Conservation (phyloP, 2,888 invertebrate genomes). For the Ceriagrion tenellum region DNA sequence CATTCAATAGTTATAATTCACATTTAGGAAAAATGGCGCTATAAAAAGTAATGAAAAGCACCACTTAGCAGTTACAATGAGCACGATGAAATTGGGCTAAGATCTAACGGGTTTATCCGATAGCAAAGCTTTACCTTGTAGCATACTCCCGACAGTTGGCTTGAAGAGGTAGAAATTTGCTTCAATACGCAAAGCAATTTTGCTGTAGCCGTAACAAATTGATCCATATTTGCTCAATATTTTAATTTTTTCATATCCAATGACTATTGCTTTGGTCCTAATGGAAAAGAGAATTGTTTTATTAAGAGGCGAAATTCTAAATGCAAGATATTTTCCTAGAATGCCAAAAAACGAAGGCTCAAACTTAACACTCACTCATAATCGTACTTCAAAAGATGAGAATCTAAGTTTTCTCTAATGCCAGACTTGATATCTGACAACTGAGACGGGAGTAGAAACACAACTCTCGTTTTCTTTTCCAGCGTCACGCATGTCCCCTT, state of each 20-base stretch:
- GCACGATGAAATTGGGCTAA: too few species aligned
- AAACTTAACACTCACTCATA: conserved; percentile 11
- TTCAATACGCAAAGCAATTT: conserved; percentile 7
- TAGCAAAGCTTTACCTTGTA: conserved; percentile 4
- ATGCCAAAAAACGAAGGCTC: not conserved
- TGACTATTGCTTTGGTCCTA: conserved; percentile 47
- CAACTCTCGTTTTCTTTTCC: conserved; percentile 22
- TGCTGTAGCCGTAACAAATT: conserved; percentile 41
- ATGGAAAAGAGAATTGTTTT: not conserved
- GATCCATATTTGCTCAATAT: conserved; percentile 43
- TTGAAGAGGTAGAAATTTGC: conserved; percentile 47
- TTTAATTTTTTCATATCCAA: conserved; percentile 44
- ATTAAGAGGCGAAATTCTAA: not conserved
- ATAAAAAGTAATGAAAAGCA: too few species aligned
- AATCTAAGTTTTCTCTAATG: conserved; percentile 32
- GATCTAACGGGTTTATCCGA: not conserved
- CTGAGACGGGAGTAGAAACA: conserved; percentile 24
- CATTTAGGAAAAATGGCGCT: too few species aligned
- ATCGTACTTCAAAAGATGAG: conserved; percentile 48
- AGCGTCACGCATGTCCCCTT: conserved; percentile 33
- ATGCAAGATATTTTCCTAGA: not conserved
- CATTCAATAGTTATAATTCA: too few species aligned
- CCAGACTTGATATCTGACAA: conserved; percentile 23
- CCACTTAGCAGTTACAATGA: too few species aligned
- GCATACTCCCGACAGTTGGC: conserved; percentile 37